These are phyloP conservation scores for Nothoprocta pentlandii DNA, from an alignment of 2,113 vertebrate genomes.

Conservation along the genomic window DNA sequence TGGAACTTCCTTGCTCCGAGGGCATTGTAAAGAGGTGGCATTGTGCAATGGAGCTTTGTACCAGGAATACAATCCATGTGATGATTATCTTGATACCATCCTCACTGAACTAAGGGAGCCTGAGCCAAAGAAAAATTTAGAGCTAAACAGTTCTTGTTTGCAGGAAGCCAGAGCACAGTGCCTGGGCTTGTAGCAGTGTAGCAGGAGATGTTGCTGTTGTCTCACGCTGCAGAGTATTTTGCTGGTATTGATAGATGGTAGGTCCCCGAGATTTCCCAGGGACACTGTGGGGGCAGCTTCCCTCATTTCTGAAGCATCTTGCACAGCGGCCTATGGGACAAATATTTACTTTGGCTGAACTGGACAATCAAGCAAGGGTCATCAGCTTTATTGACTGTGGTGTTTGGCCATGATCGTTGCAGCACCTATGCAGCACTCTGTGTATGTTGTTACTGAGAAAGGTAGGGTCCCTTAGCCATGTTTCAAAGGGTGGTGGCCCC, in stretches of 20 bases:
- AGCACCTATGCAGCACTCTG: neutral
- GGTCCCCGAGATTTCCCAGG: conserved; percentile 61
- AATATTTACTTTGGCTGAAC: conserved; percentile 23
- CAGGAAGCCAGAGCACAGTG: conserved; percentile 51
- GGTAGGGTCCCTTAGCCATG: fast-evolving
- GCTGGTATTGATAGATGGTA: conserved; percentile 27
- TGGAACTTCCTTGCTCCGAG: conserved; percentile 56
- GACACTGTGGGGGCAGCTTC: neutral
- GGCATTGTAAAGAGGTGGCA: conserved; percentile 33
- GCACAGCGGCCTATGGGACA: neutral
- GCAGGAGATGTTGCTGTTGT: conserved; percentile 64
- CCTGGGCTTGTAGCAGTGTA: conserved; percentile 66
- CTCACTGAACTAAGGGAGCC: conserved; percentile 36
- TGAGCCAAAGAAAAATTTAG: conserved; percentile 49
- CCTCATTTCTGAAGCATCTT: conserved; percentile 22
- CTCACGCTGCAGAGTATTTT: conserved; percentile 31
- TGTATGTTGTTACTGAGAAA: neutral
- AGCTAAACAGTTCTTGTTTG: conserved; percentile 72
- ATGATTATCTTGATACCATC: conserved; percentile 53
- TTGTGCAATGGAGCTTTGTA: conserved; percentile 25
- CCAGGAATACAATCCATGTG: conserved; percentile 24
- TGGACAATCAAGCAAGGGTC: conserved; percentile 1
- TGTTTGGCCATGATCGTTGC: neutral
- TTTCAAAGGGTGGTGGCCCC: neutral
- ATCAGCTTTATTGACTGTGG: conserved; percentile 27